Evolutionary conservation across 1,140 invertebrate genomes (phyloP), one percentile per base, ranked within the genome.

Genomic region (Aphaenogaster ashmeadi): DNA sequence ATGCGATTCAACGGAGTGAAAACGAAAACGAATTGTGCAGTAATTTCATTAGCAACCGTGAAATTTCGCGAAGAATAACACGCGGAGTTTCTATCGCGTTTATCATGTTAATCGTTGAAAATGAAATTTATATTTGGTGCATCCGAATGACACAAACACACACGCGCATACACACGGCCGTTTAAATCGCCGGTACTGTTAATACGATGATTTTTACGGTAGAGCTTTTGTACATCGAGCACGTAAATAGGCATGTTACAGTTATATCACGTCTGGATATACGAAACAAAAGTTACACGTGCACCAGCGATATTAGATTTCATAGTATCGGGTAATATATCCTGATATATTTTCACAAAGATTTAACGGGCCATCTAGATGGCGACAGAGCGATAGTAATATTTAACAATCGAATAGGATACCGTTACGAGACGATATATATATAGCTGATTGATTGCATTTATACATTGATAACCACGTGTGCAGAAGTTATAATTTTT

Each of bases 41-140:
- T 80, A 66, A 80, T 66, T 80, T 80, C 60, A 66, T 66, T 80
- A 80, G 77, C n/a, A 52, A 41, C 27, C 52, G 9, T 27, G 44
- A 79, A 66, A 66, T 50, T 38, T 52, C 4, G 41, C 44, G 33
- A 41, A 54, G 47, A 80, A 66, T 21, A 41, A 21, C n/a, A 27
- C 33, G 6, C 60, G 6, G 8, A 38, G 11, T 0, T 27, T 7
- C 41, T 60, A 60, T 2, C 72, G 38, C 44, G 9, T 64, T 79
- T 52, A 66, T 52, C 41, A 33, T 9, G 38, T 64, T 64, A 64
- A 38, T 2, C 3, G 9, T 18, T 7, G 77, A 13, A 41, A 44
- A 44, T 75, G n/a, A 6, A 75, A 64, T 66, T 79, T 64, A 38
- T 54, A 58, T 21, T 27, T 38, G 36, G 33, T 56, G 54, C 0